Base-by-base conservation (phyloP, 2,797 vertebrate genomes). In the Lagodon rhomboides region DNA sequence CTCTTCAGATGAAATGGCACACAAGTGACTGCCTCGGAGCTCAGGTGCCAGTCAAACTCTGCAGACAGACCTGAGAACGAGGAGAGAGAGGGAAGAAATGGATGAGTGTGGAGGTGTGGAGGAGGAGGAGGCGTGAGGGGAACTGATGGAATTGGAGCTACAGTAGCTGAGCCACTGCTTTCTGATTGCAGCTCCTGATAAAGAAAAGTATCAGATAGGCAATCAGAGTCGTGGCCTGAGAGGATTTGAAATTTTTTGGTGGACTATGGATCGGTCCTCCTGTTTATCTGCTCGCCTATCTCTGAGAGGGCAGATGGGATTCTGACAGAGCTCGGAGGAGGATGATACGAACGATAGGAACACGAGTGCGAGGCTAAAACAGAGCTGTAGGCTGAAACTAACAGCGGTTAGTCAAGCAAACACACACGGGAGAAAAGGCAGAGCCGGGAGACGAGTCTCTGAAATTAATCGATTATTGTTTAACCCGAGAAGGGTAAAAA, bases 161-260 rank as follows among this genome's bases (percentile, higher is more conserved):
- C 79, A 51, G 75, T 60, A 30, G 77, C 79, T 68, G 75, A 86
- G 68, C 85, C 23, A 7, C 72, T 63, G 71, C 69, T 47, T 47
- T 59, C 58, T 85, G 91, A 91, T 93, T 82, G 82, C 80, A 85
- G 77, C 76, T 73, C 68, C 44, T 68, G 89, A 91, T 89, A 83
- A 81, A 84, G 81, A 71, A 62, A 65, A 73, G 68, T 51, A 61
- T 87, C 87, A 88, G 84, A 89, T 67, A 61, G 83, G 89, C 89
- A 86, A 90, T 91, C 85, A 85, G 83, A 73, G 66, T 9, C 44
- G 67, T n/a, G 73, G 77, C 68, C 80, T 62, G 73, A 74, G 75
- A 80, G 82, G 81, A 85, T 85, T 85, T 78, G 49, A 67, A 64
- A 34, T 68, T 79, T 74, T 75, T 70, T 59, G 60, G 51, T 68